Percentiles rank a stretch among this genome's conserved stretches.
These are phyloP conservation scores for Atethmia centrago DNA, from an alignment of 2,888 invertebrate genomes.

Conservation along the genomic window DNA sequence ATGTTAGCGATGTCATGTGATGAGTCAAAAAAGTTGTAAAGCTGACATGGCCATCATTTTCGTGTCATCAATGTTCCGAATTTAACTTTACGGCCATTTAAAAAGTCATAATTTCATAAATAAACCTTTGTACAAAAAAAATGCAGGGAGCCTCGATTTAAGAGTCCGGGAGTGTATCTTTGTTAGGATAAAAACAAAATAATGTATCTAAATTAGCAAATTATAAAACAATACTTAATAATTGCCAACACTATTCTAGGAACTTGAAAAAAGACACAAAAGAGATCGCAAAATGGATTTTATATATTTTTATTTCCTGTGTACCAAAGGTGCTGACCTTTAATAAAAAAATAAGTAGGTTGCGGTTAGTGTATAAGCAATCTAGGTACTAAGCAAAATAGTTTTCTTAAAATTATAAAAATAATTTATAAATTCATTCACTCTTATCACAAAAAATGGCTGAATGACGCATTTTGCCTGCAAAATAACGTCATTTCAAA, in stretches of 20 bases:
- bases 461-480: constrained; percentile 23
- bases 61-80: too few species aligned
- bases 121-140: too few species aligned
- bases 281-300: not conserved
- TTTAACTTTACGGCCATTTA: too few species aligned
- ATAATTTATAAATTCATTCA: constrained; percentile 37
- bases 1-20: too few species aligned
- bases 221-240: not conserved
- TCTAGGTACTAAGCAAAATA: not conserved
- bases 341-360: not conserved
- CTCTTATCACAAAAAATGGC: constrained; percentile 35
- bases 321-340: not conserved
- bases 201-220: not conserved
- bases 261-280: not conserved
- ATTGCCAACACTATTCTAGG: constrained; percentile 8
- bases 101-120: too few species aligned
- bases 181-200: too few species aligned
- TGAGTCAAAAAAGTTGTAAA: too few species aligned
- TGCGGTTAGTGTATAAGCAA: not conserved
- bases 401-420: constrained; percentile 31
- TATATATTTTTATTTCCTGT: not conserved
- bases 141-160: too few species aligned
- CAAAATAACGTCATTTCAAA: constrained; percentile 43
- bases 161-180: too few species aligned
- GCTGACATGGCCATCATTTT: too few species aligned